Conservation (phyloP, 1,140 invertebrate genomes). For the Penaeus vannamei region DNA sequence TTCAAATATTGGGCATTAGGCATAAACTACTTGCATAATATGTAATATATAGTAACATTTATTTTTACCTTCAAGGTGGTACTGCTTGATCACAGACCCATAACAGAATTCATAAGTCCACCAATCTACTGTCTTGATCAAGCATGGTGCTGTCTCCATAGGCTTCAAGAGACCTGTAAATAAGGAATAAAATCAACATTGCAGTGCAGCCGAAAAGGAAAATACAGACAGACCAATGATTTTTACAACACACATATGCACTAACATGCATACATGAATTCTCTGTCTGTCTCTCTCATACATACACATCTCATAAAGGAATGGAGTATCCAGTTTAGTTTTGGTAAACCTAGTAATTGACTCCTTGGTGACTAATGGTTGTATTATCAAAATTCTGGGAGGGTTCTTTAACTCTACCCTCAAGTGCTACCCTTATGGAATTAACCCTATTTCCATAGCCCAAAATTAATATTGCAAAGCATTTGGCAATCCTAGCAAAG, state of each 20-base stretch:
- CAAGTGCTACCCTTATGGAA: too few species aligned
- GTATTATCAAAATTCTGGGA: too few species aligned
- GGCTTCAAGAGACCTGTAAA: conserved; percentile 71
- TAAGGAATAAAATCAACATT: neutral
- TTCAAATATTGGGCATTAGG: neutral
- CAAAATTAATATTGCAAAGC: too few species aligned
- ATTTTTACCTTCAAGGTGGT: conserved; percentile 73
- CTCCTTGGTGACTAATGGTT: too few species aligned
- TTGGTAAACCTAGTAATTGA: too few species aligned
- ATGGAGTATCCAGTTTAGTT: too few species aligned
- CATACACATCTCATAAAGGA: neutral
- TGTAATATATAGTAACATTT: conserved; percentile 21
- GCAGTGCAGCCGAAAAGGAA: neutral
- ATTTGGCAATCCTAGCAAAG: too few species aligned
- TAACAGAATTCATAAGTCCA: conserved; percentile 76
- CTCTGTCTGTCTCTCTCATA: neutral
- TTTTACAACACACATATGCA: neutral
- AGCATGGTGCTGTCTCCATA: conserved; percentile 69
- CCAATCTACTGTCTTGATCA: conserved; percentile 74
- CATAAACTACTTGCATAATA: neutral
- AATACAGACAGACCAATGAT: neutral
- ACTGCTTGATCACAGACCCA: conserved; percentile 74
- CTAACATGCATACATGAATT: too few species aligned
- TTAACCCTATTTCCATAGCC: too few species aligned
- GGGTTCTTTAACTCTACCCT: too few species aligned